Conservation (phyloP, 37 sponge, comb jelly and placozoan genomes). For the Bolinopsis microptera region DNA sequence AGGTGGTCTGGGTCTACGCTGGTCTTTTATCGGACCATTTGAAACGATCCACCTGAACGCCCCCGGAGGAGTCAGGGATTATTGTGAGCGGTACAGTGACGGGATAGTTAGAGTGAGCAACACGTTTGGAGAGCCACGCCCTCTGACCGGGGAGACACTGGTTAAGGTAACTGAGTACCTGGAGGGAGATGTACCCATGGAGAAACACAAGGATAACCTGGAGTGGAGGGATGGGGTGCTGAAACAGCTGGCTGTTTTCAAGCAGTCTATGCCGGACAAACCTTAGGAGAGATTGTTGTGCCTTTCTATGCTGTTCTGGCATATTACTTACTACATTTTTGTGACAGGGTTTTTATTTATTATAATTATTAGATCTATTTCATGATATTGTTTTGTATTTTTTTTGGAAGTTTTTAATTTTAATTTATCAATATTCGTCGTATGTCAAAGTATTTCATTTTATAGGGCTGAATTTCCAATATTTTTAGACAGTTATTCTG, state of each 20-base stretch:
- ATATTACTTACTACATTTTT: too few relatives aligned
- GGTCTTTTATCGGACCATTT: slow-evolving; percentile 89
- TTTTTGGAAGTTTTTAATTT: not conserved
- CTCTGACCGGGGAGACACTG: slow-evolving; percentile 76
- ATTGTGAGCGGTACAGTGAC: slow-evolving; percentile 87
- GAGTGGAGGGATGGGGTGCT: slow-evolving; percentile 81
- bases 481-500: not conserved
- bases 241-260: slow-evolving; percentile 72
- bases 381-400: not conserved
- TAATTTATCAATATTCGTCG: too few relatives aligned
- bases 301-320: not conserved
- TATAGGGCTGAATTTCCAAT: not conserved
- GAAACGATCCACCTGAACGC: slow-evolving; percentile 94
- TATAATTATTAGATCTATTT: not conserved
- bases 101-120: slow-evolving; percentile 78
- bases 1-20: slow-evolving; percentile 86
- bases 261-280: slow-evolving; percentile 63
- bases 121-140: slow-evolving; percentile 69
- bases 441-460: not conserved
- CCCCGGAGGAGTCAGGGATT: slow-evolving; percentile 77
- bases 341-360: too few relatives aligned
- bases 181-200: slow-evolving; percentile 74
- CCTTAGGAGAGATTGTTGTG: not conserved
- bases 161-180: slow-evolving; percentile 69
- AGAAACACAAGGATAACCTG: slow-evolving; percentile 74